Conservation (phyloP, 2,888 invertebrate species). For the Globia sparganii region DNA sequence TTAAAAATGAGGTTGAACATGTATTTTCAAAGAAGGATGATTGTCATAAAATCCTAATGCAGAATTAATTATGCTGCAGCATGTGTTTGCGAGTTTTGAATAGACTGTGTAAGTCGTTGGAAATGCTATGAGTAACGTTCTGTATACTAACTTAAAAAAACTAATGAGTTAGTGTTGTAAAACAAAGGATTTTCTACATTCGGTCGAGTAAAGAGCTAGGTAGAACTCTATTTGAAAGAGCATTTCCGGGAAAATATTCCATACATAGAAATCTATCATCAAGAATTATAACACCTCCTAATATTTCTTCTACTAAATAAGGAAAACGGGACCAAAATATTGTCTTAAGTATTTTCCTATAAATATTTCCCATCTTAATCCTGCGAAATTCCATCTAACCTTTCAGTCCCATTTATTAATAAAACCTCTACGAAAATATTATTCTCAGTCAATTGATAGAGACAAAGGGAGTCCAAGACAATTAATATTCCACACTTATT, state of each 20-base stretch:
- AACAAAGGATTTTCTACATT: not conserved
- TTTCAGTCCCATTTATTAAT: constrained; percentile 5
- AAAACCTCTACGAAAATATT: constrained; percentile 13
- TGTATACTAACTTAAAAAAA: constrained; percentile 10
- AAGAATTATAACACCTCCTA: not conserved
- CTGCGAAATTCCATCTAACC: constrained; percentile 2
- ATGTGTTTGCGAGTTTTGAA: constrained; percentile 11
- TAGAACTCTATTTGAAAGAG: not conserved
- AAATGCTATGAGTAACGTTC: not conserved
- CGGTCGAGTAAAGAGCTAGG: not conserved
- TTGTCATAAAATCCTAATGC: no score
- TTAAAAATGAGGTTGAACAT: no score
- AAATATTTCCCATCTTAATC: constrained; percentile 26
- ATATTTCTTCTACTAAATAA: constrained; percentile 8
- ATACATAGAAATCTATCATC: not conserved
- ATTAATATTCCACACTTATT: constrained; percentile 9
- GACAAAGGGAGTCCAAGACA: constrained; percentile 15
- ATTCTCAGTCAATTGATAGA: constrained; percentile 1
- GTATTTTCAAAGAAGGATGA: no score
- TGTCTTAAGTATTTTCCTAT: not conserved
- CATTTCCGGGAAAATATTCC: not conserved
- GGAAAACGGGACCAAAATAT: constrained; percentile 30
- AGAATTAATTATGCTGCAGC: no score
- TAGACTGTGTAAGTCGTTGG: constrained; percentile 21
- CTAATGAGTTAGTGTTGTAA: no score